These are phyloP conservation scores for Cariama cristata DNA, from an alignment of 2,113 vertebrate genomes.

Conservation along the genomic window DNA sequence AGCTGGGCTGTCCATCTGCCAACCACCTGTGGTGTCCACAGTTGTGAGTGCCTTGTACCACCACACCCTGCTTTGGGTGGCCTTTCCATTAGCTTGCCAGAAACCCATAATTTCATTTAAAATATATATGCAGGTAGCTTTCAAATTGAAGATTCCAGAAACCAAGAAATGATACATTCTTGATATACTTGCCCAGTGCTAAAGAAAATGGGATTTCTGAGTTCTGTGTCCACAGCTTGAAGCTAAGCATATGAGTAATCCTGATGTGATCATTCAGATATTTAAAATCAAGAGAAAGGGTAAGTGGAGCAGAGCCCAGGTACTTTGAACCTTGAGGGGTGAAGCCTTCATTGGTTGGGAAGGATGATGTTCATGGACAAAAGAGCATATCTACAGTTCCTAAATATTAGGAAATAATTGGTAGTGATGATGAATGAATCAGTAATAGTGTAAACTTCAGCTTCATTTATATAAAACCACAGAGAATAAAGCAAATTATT, in stretches of 20 bases:
- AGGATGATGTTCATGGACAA: background rate
- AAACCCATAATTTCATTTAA: slow-evolving; percentile 4
- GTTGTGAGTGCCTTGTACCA: background rate
- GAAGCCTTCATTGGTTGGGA: background rate
- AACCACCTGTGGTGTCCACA: background rate
- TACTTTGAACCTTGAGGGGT: background rate
- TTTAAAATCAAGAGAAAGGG: background rate
- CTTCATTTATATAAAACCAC: background rate
- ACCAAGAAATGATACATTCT: background rate
- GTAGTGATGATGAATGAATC: background rate
- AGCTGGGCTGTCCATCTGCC: background rate
- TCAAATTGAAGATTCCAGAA: background rate
- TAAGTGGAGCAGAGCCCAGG: background rate
- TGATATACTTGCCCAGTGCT: background rate
- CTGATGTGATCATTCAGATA: background rate
- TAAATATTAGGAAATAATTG: background rate
- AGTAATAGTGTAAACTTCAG: background rate
- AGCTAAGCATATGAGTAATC: background rate
- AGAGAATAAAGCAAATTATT: background rate
- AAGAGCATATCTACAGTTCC: background rate
- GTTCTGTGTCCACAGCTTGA: background rate
- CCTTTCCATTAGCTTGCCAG: background rate
- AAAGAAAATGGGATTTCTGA: background rate
- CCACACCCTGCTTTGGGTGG: background rate
- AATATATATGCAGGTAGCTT: background rate